A percentile compares a stretch with the other conserved stretches of the same genome.
These are phyloP conservation scores for Platycheirus rosarum DNA, from an alignment of 2,888 invertebrate genomes.

Conservation along the genomic window DNA sequence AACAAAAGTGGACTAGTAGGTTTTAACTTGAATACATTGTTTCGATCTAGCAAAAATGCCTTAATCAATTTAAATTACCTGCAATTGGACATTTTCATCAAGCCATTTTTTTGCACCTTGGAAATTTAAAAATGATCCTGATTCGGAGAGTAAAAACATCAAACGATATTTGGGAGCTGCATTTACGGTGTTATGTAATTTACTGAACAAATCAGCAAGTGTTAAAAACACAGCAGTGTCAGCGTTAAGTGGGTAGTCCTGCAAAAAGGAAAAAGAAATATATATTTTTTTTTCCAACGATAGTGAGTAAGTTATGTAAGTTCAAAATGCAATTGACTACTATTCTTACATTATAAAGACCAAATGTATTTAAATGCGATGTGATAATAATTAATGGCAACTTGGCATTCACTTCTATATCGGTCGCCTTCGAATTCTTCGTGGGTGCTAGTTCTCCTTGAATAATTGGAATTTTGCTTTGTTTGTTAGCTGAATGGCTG, in stretches of 20 bases:
- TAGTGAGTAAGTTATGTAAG: no score
- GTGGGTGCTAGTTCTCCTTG: conserved; percentile 89
- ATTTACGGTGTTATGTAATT: conserved; percentile 89
- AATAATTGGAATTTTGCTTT: conserved; percentile 93
- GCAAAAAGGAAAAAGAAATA: no score
- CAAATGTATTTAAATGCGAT: conserved; percentile 96
- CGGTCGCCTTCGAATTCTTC: conserved; percentile 77
- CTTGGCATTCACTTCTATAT: conserved; percentile 82
- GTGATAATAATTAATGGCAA: conserved; percentile 94
- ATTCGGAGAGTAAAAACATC: conserved; percentile 94
- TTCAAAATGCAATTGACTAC: no score
- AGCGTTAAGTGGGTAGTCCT: conserved; percentile 94
- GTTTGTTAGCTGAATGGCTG: conserved; percentile 87
- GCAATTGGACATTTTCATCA: conserved; percentile 86
- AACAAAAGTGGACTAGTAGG: no score
- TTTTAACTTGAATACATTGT: no score
- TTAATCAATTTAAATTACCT: conserved; percentile 84
- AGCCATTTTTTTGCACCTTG: conserved; percentile 98
- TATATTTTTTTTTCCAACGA: no score
- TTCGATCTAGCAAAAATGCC: no score
- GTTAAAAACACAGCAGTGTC: conserved; percentile 95
- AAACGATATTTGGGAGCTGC: conserved; percentile 90
- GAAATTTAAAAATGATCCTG: conserved; percentile 95
- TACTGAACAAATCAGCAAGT: conserved; percentile 93
- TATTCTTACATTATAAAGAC: conserved; percentile 92